Percentiles rank a stretch among this genome's conserved stretches.
Conservation (phyloP, 2,888 invertebrate genomes). For the Callinectes sapidus region DNA sequence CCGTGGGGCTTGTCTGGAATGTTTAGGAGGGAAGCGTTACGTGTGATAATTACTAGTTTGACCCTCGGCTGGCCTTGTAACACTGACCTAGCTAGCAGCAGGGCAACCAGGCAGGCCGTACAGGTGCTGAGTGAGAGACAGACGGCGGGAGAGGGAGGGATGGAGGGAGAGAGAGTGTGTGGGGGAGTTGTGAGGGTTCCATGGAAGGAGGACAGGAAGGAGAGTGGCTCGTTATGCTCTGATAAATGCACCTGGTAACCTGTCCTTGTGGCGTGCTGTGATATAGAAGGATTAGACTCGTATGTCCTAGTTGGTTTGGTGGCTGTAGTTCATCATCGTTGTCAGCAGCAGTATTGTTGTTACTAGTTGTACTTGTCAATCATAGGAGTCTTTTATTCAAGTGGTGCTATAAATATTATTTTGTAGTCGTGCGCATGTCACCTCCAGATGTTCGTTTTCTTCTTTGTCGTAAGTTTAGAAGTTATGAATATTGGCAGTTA, state of each 20-base stretch:
- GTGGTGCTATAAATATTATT: neutral
- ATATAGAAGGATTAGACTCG: neutral
- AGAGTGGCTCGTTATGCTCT: conserved; percentile 13
- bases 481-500: no score
- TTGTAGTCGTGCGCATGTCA: neutral
- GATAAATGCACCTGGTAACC: conserved; percentile 2
- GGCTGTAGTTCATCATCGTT: neutral
- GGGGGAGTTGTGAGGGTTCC: neutral
- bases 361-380: neutral
- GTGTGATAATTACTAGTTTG: neutral
- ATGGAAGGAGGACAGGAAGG: neutral
- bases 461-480: no score
- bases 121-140: neutral
- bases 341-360: neutral
- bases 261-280: neutral
- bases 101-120: conserved; percentile 1
- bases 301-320: neutral
- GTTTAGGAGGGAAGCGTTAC: neutral
- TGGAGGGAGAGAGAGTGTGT: neutral
- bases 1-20: no score
- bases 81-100: neutral
- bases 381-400: neutral
- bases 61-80: neutral
- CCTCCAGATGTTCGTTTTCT: no score
- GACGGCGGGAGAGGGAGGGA: neutral